phyloP scores from a whole-genome alignment of 2,797 vertebrate species.

The Amniataba percoides region DNA sequence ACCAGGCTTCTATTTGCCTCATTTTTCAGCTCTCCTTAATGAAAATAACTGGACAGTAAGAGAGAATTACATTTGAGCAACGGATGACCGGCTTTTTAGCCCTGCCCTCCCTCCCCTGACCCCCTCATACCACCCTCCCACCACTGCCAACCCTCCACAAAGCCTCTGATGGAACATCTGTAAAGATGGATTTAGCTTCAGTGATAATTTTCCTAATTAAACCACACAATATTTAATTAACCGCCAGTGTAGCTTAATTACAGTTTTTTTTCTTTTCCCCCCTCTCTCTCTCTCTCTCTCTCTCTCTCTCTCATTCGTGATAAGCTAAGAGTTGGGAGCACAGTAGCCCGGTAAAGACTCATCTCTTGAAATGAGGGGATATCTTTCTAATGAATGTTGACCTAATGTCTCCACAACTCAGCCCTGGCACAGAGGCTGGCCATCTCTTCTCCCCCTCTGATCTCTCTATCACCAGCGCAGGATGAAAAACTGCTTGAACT shows the following conservation, averaged over 20 bases:
- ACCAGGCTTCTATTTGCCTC: conserved; percentile 68
- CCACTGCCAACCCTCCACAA: conserved; percentile 22
- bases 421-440: conserved; percentile 9
- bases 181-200: conserved; percentile 78
- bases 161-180: conserved; percentile 71
- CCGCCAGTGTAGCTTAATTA: conserved; percentile 79
- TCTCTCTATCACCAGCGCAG: neutral
- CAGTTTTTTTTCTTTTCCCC: conserved; percentile 49
- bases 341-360: conserved; percentile 41
- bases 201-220: conserved; percentile 84
- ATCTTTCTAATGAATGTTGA: conserved; percentile 66
- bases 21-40: conserved; percentile 74
- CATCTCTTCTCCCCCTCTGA: conserved; percentile 19
- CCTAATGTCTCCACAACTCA: conserved; percentile 46
- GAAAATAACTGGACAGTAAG: conserved; percentile 77
- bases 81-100: conserved; percentile 60
- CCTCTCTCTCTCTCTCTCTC: neutral
- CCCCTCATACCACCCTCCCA: too few relatives aligned
- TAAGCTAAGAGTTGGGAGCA: conserved; percentile 54
- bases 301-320: conserved; percentile 12
- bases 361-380: conserved; percentile 63
- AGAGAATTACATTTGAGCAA: conserved; percentile 78
- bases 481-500: neutral
- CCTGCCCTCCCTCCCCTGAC: conserved; percentile 7
- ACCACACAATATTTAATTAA: conserved; percentile 85